Conservation (phyloP, 2,888 invertebrate genomes). For the Tromatobia lineatoria region DNA sequence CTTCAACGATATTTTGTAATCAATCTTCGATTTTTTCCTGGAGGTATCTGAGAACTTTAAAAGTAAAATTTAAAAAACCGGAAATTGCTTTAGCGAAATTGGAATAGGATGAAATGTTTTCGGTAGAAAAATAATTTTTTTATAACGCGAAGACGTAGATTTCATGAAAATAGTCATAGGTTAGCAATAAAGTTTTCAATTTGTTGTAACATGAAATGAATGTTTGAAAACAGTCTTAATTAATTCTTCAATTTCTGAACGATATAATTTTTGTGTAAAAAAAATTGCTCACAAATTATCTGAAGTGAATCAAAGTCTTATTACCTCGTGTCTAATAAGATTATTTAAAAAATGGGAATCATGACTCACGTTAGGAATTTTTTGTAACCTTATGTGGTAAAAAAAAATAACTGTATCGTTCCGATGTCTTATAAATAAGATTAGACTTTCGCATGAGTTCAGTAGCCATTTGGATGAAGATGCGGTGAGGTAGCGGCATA, state of each 20-base stretch:
- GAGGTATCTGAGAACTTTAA: background rate
- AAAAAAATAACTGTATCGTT: background rate
- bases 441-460: conserved; percentile 1
- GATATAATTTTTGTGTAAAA: too few species aligned
- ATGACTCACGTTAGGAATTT: background rate
- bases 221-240: too few species aligned
- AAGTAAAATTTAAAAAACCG: background rate
- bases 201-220: too few species aligned
- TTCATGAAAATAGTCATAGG: too few species aligned
- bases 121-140: too few species aligned
- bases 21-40: background rate
- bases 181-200: too few species aligned
- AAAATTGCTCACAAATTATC: too few species aligned
- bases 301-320: too few species aligned
- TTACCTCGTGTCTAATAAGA: too few species aligned
- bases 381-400: background rate
- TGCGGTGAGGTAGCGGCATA: background rate
- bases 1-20: background rate
- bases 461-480: background rate
- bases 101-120: too few species aligned
- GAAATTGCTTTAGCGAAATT: background rate
- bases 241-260: too few species aligned
- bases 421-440: background rate
- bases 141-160: too few species aligned
- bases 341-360: background rate